Evolutionary conservation across 2,113 vertebrate species (phyloP).

Genomic region (Malurus alboscapulatus): DNA sequence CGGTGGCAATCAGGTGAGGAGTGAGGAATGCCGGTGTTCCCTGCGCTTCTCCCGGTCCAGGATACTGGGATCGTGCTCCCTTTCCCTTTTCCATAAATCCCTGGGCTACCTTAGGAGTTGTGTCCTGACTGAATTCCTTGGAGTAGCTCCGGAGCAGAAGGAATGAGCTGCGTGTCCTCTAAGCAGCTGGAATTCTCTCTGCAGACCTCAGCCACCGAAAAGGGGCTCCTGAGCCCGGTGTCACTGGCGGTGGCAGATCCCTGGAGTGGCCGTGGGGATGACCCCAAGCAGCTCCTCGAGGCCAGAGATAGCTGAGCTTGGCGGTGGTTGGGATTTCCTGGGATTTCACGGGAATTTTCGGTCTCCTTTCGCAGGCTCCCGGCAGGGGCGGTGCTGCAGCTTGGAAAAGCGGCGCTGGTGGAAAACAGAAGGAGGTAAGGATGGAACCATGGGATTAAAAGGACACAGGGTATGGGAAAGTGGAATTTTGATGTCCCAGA

Average conservation of each 20-base stretch:
- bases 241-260: neutral
- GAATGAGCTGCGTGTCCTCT: neutral
- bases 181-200: neutral
- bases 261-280: neutral
- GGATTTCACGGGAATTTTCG: neutral
- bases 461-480: neutral
- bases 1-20: slow-evolving; percentile 72
- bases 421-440: neutral
- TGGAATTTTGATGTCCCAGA: neutral
- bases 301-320: accelerated
- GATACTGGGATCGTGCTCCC: neutral
- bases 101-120: neutral
- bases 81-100: neutral
- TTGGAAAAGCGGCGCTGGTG: neutral
- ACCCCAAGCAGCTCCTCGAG: neutral
- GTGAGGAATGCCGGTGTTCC: slow-evolving; percentile 19
- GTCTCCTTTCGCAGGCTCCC: neutral
- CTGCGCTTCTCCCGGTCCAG: slow-evolving; percentile 14
- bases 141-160: neutral
- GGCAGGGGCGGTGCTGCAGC: neutral
- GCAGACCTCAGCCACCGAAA: neutral
- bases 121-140: neutral
- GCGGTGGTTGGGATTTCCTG: neutral
- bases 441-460: neutral
- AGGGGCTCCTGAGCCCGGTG: neutral